phyloP scores from a whole-genome alignment of 2,888 invertebrate genomes.

The Miltochrista miniata region DNA sequence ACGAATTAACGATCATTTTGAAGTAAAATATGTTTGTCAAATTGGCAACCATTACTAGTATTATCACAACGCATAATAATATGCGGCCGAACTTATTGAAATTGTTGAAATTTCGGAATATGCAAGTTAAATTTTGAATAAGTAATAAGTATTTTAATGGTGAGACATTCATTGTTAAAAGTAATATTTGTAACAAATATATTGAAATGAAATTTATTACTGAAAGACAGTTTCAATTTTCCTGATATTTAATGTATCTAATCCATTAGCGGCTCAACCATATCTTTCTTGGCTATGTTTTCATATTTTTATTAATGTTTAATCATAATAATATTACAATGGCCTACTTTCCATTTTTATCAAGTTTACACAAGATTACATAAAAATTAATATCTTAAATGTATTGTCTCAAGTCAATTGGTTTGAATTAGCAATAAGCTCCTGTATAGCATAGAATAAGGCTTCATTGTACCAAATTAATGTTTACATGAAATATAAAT shows the following conservation, averaged over 20 bases:
- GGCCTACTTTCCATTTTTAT: too few relatives aligned
- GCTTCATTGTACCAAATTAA: too few relatives aligned
- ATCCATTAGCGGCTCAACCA: background rate
- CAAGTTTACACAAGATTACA: too few relatives aligned
- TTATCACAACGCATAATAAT: conserved; percentile 12
- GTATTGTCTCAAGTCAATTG: too few relatives aligned
- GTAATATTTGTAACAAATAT: background rate
- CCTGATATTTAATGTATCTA: background rate
- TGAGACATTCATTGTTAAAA: conserved; percentile 20
- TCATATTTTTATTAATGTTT: background rate
- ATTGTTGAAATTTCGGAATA: conserved; percentile 34
- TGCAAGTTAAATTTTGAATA: conserved; percentile 31
- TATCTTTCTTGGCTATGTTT: background rate
- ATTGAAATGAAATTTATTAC: background rate
- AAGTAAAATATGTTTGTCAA: background rate
- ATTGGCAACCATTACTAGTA: conserved; percentile 4
- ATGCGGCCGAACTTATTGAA: conserved; percentile 16
- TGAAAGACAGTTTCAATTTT: background rate
- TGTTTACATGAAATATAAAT: too few relatives aligned
- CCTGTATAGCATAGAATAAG: too few relatives aligned
- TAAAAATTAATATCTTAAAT: too few relatives aligned
- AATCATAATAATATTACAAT: too few relatives aligned
- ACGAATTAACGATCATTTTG: background rate
- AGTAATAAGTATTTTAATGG: conserved; percentile 26
- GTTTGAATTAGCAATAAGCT: too few relatives aligned